A percentile compares a stretch with the other conserved stretches of the same genome.
Conservation (phyloP, 2,113 vertebrate species). For the Porphyrio hochstetteri region DNA sequence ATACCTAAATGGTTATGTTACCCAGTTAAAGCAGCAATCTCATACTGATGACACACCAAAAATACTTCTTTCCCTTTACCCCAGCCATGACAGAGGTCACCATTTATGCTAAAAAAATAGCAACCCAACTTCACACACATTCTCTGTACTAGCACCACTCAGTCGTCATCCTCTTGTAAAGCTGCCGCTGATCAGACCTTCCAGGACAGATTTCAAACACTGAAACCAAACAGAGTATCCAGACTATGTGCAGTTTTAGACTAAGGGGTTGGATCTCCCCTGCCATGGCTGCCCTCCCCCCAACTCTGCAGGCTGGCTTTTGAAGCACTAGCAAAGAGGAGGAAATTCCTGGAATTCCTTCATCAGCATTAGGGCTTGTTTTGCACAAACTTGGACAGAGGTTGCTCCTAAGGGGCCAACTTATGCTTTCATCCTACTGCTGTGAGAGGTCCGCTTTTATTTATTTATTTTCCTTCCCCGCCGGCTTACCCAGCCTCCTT, state of each 20-base stretch:
- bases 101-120: background rate
- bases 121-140: background rate
- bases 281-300: constrained; percentile 1
- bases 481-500: constrained; percentile 79
- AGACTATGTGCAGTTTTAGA: background rate
- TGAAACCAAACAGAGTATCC: background rate
- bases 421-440: constrained; percentile 21
- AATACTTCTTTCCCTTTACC: background rate
- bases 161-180: background rate
- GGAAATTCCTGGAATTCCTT: constrained; percentile 72
- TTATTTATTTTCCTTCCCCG: background rate
- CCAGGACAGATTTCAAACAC: background rate
- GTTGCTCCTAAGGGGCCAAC: constrained; percentile 18
- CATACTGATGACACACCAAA: background rate
- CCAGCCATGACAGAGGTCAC: background rate
- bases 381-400: constrained; percentile 47
- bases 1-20: background rate
- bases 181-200: background rate
- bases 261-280: background rate
- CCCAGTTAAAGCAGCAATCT: background rate
- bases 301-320: background rate
- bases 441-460: background rate
- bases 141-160: background rate
- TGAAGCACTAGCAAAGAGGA: constrained; percentile 42
- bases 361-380: constrained; percentile 57